A percentile compares a stretch with the other conserved stretches of the same genome.
Evolutionary conservation across 1,140 invertebrate species (phyloP).

Genomic region (Scaptomyza pallida): DNA sequence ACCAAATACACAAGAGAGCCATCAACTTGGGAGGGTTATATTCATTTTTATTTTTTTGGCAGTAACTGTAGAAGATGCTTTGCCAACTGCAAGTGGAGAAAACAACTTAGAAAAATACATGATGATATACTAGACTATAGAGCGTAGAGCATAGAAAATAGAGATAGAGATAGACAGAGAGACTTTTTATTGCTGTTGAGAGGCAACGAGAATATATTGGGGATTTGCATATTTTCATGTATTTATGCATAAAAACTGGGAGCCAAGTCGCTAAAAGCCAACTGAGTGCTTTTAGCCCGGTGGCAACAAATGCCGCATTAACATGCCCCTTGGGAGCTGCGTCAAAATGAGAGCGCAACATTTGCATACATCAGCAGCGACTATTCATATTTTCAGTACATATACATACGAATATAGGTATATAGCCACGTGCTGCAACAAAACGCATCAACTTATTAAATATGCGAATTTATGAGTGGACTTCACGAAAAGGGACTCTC

Average conservation of each 20-base stretch:
- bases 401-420: neutral
- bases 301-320: slow-evolving; percentile 60
- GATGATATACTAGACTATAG: slow-evolving; percentile 11
- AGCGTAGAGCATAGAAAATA: slow-evolving; percentile 3
- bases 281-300: slow-evolving; percentile 46
- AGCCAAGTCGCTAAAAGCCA: slow-evolving; percentile 66
- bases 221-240: slow-evolving; percentile 69
- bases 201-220: neutral
- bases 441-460: slow-evolving; percentile 60
- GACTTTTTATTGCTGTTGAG: slow-evolving; percentile 8
- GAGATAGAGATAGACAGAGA: slow-evolving; percentile 1
- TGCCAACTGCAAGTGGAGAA: slow-evolving; percentile 20
- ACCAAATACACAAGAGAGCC: slow-evolving; percentile 27
- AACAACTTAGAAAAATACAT: slow-evolving; percentile 11
- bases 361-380: slow-evolving; percentile 50
- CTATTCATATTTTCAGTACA: slow-evolving; percentile 32
- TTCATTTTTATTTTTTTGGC: neutral
- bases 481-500: slow-evolving; percentile 6
- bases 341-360: slow-evolving; percentile 59
- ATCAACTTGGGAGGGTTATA: slow-evolving; percentile 20
- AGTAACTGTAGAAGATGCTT: neutral
- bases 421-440: slow-evolving; percentile 43
- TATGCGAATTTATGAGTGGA: slow-evolving; percentile 52
- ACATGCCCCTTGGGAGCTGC: slow-evolving; percentile 57
- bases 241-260: slow-evolving; percentile 57